Evolutionary conservation across 2,113 vertebrate genomes (phyloP).

Genomic region (Kryptolebias marmoratus): DNA sequence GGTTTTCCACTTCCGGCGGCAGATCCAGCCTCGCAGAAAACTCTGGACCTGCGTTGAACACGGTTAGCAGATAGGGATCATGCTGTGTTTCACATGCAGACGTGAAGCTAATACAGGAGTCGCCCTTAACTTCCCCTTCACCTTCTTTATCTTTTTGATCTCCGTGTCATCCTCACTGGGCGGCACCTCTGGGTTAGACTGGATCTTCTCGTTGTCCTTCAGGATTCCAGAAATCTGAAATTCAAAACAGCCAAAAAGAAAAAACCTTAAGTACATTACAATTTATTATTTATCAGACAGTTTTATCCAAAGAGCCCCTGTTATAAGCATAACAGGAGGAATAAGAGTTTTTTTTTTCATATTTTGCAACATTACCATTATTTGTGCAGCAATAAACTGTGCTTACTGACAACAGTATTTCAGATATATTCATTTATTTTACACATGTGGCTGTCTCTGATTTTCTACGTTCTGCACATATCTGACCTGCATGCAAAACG

Average conservation of each 20-base stretch:
- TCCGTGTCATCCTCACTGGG: conserved; percentile 91
- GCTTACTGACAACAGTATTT: too few species aligned
- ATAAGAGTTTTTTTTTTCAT: too few species aligned
- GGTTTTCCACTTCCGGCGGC: conserved; percentile 98
- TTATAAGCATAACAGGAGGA: neutral
- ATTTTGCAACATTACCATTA: too few species aligned
- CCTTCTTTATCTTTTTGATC: conserved; percentile 99
- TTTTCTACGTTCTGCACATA: neutral
- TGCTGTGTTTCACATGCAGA: neutral
- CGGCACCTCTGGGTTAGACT: conserved; percentile 83
- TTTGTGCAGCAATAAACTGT: too few species aligned
- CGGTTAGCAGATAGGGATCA: too few species aligned
- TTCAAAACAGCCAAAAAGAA: conserved; percentile 13
- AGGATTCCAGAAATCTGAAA: conserved; percentile 88
- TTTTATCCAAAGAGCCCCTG: neutral
- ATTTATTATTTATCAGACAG: neutral
- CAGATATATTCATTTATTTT: too few species aligned
- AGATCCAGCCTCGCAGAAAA: conserved; percentile 96
- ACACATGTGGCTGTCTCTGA: too few species aligned
- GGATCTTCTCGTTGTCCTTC: conserved; percentile 94
- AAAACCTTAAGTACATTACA: neutral
- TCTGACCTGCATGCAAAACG: too few species aligned
- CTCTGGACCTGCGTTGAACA: conserved; percentile 89
- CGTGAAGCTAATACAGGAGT: too few species aligned
- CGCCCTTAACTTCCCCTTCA: conserved; percentile 45